phyloP scores from a whole-genome alignment of 2,888 invertebrate genomes.

The Homarus gammarus region DNA sequence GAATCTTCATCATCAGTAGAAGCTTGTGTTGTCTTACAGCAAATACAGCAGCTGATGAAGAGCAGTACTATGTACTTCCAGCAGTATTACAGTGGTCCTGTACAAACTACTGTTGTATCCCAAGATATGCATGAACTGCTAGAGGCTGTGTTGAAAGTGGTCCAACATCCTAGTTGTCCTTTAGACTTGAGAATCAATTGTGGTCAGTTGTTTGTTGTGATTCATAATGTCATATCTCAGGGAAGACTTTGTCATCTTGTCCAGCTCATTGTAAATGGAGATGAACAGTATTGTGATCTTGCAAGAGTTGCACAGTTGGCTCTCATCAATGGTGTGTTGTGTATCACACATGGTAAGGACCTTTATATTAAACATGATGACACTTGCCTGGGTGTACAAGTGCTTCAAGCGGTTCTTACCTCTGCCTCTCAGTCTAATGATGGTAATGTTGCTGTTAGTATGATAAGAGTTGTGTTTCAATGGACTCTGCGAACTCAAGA shows the following conservation, averaged over 20 bases:
- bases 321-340: constrained; percentile 60
- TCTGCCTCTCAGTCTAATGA: constrained; percentile 39
- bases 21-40: constrained; percentile 46
- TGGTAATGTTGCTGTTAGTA: constrained; percentile 53
- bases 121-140: constrained; percentile 1
- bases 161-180: constrained; percentile 43
- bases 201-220: constrained; percentile 58
- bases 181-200: constrained; percentile 65
- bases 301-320: constrained; percentile 54
- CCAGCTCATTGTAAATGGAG: constrained; percentile 17
- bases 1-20: constrained; percentile 56
- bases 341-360: constrained; percentile 24
- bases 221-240: constrained; percentile 11
- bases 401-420: constrained; percentile 45
- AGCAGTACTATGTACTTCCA: constrained; percentile 57
- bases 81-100: constrained; percentile 12
- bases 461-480: constrained; percentile 50
- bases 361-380: constrained; percentile 20
- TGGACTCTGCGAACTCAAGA: constrained; percentile 68
- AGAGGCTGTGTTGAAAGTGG: neutral
- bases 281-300: constrained; percentile 26
- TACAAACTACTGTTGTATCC: neutral
- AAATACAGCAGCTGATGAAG: constrained; percentile 64
- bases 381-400: constrained; percentile 26
- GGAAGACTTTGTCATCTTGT: constrained; percentile 16